Conservation (phyloP, 2,888 invertebrate species). For the Drosophila robusta region DNA sequence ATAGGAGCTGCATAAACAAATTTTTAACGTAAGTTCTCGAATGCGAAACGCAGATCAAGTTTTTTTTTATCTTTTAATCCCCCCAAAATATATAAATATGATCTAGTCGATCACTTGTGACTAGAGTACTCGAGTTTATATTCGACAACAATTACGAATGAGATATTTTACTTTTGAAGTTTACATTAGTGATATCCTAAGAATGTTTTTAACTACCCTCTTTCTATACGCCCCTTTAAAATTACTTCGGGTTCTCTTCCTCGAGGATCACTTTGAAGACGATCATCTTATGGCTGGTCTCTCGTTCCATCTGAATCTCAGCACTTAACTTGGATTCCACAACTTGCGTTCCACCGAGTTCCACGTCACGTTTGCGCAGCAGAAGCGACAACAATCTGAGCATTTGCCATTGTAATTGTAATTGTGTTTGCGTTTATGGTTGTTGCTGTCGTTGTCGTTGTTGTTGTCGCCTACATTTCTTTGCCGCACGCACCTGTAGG, state of each 20-base stretch:
- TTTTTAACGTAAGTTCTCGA: no score
- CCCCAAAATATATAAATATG: no score
- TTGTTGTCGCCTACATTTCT: conserved; percentile 68
- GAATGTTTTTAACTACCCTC: no score
- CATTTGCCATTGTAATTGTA: conserved; percentile 55
- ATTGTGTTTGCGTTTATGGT: conserved; percentile 24
- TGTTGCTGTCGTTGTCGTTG: conserved; percentile 20
- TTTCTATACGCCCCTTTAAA: neutral
- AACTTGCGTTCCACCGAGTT: conserved; percentile 35
- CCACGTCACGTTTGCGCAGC: conserved; percentile 62
- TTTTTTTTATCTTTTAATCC: no score
- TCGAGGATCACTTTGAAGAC: conserved; percentile 4
- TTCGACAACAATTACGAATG: no score
- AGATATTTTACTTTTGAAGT: no score
- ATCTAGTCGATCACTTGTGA: no score
- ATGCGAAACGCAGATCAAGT: no score
- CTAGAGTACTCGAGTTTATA: no score
- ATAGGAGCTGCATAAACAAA: no score
- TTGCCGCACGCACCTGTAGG: conserved; percentile 60
- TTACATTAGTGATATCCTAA: no score
- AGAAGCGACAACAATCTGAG: conserved; percentile 49
- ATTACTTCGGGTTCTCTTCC: neutral
- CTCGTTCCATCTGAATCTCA: conserved; percentile 7
- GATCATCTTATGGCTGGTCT: neutral
- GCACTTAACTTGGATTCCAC: conserved; percentile 49